Evolutionary conservation across 1,140 invertebrate genomes (phyloP).

Genomic region (Trachymyrmex cornetzi): DNA sequence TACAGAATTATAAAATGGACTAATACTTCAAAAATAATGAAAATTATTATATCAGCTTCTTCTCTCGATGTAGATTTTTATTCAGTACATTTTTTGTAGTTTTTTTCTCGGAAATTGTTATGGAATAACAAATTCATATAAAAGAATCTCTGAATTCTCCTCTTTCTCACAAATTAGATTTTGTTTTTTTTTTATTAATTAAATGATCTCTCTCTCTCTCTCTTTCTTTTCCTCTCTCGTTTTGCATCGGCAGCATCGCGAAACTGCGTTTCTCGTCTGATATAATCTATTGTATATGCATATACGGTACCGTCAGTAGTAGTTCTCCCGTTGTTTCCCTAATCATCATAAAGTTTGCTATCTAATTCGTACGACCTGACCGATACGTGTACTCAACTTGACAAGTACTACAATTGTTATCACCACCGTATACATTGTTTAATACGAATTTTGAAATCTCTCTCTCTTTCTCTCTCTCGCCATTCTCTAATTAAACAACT

Average conservation of each 20-base stretch:
- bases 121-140: not conserved
- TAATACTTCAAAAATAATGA: not conserved
- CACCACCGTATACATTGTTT: conserved; percentile 13
- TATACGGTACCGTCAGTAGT: not conserved
- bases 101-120: not conserved
- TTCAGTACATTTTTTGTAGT: not conserved
- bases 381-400: conserved; percentile 11
- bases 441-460: not conserved
- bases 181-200: conserved; percentile 1
- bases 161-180: not conserved
- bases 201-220: not conserved
- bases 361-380: conserved; percentile 36
- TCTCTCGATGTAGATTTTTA: not conserved
- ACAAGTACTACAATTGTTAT: conserved; percentile 28
- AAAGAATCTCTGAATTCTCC: not conserved
- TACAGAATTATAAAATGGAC: not conserved
- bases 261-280: not conserved
- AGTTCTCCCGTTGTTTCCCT: conserved; percentile 15
- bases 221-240: not conserved
- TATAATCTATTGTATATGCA: conserved; percentile 32
- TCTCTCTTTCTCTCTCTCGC: not conserved
- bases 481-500: not conserved
- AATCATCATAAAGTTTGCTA: conserved; percentile 38
- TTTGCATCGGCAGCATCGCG: not conserved
- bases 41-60: conserved; percentile 3